Evolutionary conservation across 2,888 invertebrate genomes (phyloP), one percentile per base, ranked within the genome.

Genomic region (Beris morrisii): DNA sequence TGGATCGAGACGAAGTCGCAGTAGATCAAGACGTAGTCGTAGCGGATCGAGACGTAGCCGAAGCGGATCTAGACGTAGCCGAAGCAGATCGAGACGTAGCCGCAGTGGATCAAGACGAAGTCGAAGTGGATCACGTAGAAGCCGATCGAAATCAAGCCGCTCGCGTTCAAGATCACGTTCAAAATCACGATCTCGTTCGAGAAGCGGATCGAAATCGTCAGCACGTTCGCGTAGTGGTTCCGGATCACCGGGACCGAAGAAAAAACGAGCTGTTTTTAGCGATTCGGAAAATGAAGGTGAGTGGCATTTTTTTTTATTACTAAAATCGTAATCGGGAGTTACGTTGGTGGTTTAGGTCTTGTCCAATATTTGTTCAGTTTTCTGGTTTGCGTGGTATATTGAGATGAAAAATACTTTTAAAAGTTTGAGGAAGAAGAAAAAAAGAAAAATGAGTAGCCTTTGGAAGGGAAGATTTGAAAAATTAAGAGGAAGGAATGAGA

Each of bases 241-340:
- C 30, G 76, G 50, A 68, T 59, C 73, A 15, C 48, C 38, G 11
- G 71, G 73, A 9, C 76, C 70, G 65, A 78, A 79, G 72, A 76
- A 75, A 70, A 78, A 77, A 69, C 75, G 77, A 65, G 75, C 77
- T 50, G 75, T 84, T 56, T 74, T 84, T 32, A 86, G 86, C 3
- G 87, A 87, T 72, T 87, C 87, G 0, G 88, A 88, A 68, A 84
- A 83, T 74, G 84, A 84, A 73, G 72, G 71, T 57, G 66, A 66
- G 13, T 38, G 46, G 11, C 5, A 1, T 13, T 38, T 3, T 38
- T 38, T 38, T 38, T 38, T 22, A 22, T 22, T 22, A 2, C 2
- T 22, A 22, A 22, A 22, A 22, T 22, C 22, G 22, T 3, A 22
- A 22, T 22, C 3, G 22, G 22, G 22, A 22, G 22, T 22, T 22